Percentiles rank a stretch among this genome's conserved stretches.
Conservation (phyloP, 2,797 vertebrate genomes). For the Lepilemur ruficaudatus region DNA sequence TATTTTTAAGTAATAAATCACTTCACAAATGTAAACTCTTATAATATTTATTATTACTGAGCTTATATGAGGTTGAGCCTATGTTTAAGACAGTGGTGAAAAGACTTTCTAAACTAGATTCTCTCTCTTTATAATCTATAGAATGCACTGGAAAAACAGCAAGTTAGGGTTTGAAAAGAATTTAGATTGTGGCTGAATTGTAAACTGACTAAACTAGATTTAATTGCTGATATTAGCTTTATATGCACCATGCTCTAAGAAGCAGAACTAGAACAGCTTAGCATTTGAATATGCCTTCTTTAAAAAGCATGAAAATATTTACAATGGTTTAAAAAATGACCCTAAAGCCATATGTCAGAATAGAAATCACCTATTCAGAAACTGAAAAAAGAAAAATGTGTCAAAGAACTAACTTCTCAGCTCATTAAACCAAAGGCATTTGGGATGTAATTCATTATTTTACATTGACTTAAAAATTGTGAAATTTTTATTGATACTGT, state of each 20-base stretch:
- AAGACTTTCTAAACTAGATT: neutral
- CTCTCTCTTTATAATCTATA: neutral
- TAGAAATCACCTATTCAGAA: neutral
- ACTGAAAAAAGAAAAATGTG: neutral
- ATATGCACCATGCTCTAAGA: neutral
- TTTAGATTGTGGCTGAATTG: neutral
- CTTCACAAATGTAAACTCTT: neutral
- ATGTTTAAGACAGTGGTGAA: neutral
- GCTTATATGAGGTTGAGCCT: neutral
- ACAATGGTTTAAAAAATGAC: neutral
- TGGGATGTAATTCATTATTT: constrained; percentile 14
- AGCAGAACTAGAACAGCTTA: neutral
- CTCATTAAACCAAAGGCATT: neutral
- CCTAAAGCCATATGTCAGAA: neutral
- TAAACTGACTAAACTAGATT: neutral
- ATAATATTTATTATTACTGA: neutral
- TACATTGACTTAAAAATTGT: neutral
- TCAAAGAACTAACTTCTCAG: neutral
- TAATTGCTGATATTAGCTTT: neutral
- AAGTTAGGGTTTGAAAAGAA: neutral
- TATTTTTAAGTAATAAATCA: neutral
- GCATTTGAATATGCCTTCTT: neutral
- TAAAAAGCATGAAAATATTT: neutral
- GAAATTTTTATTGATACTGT: constrained; percentile 18
- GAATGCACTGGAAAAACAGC: neutral